Base-by-base conservation (phyloP, 2,113 vertebrate genomes). In the Agapornis roseicollis region DNA sequence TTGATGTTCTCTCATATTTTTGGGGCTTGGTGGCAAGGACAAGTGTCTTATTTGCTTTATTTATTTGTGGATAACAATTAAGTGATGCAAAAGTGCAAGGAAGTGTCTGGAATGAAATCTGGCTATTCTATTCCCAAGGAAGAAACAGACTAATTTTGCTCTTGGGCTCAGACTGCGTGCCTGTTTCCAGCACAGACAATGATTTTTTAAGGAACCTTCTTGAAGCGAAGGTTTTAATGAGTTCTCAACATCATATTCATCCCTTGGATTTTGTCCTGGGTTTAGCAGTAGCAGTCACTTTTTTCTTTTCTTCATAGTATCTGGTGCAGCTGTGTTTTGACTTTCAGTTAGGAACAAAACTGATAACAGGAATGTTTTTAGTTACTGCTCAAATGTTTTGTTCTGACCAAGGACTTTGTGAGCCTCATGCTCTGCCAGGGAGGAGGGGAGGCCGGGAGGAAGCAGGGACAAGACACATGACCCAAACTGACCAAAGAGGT, bases 121-220 rank as follows among this genome's bases (percentile, higher is more conserved):
- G 31, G 7, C 18, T 76, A 20, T 58, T 87, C n/a, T 25, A n/a
- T 89, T 90, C 52, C 66, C 63, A 92, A 53, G 37, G 77, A 92
- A 91, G 53, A 83, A 89, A 92, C 27, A 94, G 95, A 63, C 42
- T 35, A n/a, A 61, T 92, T 94, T 86, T 92, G 27, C 52, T 84
- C 65, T 79, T 58, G 65, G 83, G 46, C 73, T 88, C 35, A 61
- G 72, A 14, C 13, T 71, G 10, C 1, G 53, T 1, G 2, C 31
- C 68, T 13, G 5, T 69, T 79, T 92, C 41, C 66, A 81, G 52
- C 13, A 15, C 49, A 71, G 33, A 56, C 65, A 85, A 84, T 39
- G 79, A 69, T 72, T 94, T 86, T 86, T 87, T 63, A 93, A 93
- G 61, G 64, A 80, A 95, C 90, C 49, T 94, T 94, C 39, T 69